These are phyloP conservation scores for Bombyx huttoni DNA, from an alignment of 2,888 invertebrate genomes.

Conservation along the genomic window DNA sequence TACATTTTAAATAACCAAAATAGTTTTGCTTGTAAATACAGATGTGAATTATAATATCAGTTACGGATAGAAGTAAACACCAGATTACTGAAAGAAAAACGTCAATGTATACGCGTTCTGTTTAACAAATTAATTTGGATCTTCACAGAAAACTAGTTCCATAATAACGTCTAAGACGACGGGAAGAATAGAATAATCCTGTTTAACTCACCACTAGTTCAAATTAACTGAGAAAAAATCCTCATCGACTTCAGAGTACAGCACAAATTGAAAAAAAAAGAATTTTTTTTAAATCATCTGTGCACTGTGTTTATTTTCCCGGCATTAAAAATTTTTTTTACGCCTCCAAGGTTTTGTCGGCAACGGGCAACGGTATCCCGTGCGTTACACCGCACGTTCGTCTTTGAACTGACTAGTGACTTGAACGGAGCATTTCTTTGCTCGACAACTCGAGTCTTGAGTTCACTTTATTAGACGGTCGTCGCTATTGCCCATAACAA, in stretches of 20 bases:
- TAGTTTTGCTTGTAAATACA: too few species aligned
- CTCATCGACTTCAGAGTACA: conserved; percentile 24
- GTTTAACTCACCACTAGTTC: conserved; percentile 43
- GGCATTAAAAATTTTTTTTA: conserved; percentile 24
- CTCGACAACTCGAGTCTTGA: background rate
- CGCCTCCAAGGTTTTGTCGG: conserved; percentile 23
- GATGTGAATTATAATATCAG: too few species aligned
- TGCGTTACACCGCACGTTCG: conserved; percentile 33
- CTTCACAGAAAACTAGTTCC: conserved; percentile 24
- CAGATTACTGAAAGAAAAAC: too few species aligned
- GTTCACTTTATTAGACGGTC: background rate
- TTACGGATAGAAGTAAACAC: too few species aligned
- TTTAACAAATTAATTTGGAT: conserved; percentile 6
- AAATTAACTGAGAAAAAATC: conserved; percentile 25
- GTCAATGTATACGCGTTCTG: too few species aligned
- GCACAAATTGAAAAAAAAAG: conserved; percentile 19
- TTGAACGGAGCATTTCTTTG: conserved; percentile 1
- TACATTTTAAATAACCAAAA: too few species aligned
- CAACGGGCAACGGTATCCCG: conserved; percentile 23
- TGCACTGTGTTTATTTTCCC: conserved; percentile 23
- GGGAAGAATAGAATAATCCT: conserved; percentile 21
- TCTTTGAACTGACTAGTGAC: conserved; percentile 43
- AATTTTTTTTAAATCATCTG: conserved; percentile 20
- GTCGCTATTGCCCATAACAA: background rate
- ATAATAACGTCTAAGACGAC: conserved; percentile 16